phyloP scores from a whole-genome alignment of 2,113 vertebrate species.

The Ageneiosus marmoratus region DNA sequence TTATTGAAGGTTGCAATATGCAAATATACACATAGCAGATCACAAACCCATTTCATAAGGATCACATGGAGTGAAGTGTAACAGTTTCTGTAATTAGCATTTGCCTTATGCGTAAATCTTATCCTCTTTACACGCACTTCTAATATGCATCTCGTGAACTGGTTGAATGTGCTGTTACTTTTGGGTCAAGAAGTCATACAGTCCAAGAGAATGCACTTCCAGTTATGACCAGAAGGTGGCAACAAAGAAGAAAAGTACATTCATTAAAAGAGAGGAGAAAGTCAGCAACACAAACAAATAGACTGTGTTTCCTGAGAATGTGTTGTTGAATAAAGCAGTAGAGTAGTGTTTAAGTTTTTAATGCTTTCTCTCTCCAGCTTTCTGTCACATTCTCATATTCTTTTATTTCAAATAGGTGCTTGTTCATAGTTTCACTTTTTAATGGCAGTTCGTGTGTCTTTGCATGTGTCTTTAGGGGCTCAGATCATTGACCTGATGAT shows the following conservation, averaged over 20 bases:
- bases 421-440: background rate
- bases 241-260: background rate
- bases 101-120: background rate
- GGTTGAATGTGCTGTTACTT: background rate
- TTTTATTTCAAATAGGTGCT: slow-evolving; percentile 33
- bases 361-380: slow-evolving; percentile 65
- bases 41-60: background rate
- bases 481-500: slow-evolving; percentile 99
- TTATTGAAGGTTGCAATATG: background rate
- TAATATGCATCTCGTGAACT: background rate
- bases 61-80: background rate
- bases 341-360: slow-evolving; percentile 60
- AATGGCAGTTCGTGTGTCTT: slow-evolving; percentile 6
- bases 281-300: slow-evolving; percentile 11
- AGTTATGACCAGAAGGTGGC: slow-evolving; percentile 36
- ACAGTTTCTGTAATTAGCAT: background rate
- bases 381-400: slow-evolving; percentile 34
- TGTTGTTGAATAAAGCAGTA: slow-evolving; percentile 71
- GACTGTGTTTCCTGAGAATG: slow-evolving; percentile 51
- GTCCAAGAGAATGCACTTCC: background rate
- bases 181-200: background rate
- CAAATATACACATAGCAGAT: background rate
- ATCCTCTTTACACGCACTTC: background rate
- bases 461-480: slow-evolving; percentile 76
- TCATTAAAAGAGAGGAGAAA: slow-evolving; percentile 77